Base-by-base conservation (phyloP, 2,888 invertebrate genomes). In the Nymphalis urticae region DNA sequence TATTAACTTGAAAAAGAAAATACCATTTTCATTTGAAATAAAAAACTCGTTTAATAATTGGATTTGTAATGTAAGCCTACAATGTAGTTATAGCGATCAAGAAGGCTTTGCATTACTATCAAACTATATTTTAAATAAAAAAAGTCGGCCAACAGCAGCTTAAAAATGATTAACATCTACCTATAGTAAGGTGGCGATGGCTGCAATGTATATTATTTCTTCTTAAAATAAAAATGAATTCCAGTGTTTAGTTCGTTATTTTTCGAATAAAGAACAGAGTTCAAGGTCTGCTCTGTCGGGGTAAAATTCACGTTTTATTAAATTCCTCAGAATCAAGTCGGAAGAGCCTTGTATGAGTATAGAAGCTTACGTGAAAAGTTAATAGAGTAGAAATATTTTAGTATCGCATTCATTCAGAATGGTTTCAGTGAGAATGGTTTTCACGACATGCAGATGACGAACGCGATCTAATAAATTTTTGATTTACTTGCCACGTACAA, bases 321-420 rank as follows among this genome's bases (percentile, higher is more conserved):
- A 51, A 19, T 51, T 21, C 27, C 7, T 54, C n/a, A 54, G 7
- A 27, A 27, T 32, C 24, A 32, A 54, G 50, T 50, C 54, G 21
- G 17, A 17, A 17, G 16, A 54, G 19, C 51, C 3, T 51, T 32
- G 16, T 42, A 54, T 27, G 27, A 27, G 24, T 54, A 19, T 27
- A n/a, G 2, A 36, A 36, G 36, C 19, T 32, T 36, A 56, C 9
- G 19, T n/a, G 32, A 42, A 58, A 54, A 24, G 27, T 58, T 19
- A 58, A 58, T 58, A 32, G 19, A n/a, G 32, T 24, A 58, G 42
- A 42, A n/a, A 19, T 58, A 58, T 58, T 42, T 58, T 58, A 58
- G 36, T 58, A 42, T 13, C n/a, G n/a, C n/a, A 27, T 58, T 54
- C 54, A 56, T 56, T 8, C 32, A n/a, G n/a, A n/a, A n/a, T n/a